phyloP scores from a whole-genome alignment of 2,113 vertebrate genomes.

The Cyphomyrus plagiostoma region DNA sequence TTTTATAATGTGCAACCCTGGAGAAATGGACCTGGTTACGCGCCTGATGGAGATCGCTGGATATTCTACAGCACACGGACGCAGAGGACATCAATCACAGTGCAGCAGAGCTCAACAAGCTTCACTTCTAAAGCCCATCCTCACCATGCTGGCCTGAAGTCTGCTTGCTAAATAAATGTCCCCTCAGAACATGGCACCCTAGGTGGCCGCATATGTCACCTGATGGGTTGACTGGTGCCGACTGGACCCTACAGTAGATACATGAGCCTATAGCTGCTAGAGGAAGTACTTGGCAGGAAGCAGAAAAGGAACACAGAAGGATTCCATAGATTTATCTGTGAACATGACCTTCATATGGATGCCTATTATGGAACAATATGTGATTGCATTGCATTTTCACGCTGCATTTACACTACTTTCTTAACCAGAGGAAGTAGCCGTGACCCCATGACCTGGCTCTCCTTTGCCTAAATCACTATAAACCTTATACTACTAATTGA shows the following conservation, averaged over 20 bases:
- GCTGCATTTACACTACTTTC: background rate
- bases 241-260: background rate
- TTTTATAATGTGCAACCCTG: background rate
- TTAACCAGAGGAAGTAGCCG: background rate
- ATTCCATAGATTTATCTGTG: background rate
- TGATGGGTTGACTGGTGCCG: background rate
- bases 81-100: background rate
- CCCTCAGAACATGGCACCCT: background rate
- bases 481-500: background rate
- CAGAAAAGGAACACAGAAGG: background rate
- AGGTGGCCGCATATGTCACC: background rate
- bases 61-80: background rate
- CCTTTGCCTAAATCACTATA: background rate
- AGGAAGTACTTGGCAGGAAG: background rate
- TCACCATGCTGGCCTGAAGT: background rate
- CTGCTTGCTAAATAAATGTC: background rate
- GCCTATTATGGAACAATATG: background rate
- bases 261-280: background rate
- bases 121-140: background rate
- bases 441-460: background rate
- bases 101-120: background rate
- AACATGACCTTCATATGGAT: background rate
- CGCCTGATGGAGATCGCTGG: background rate
- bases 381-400: background rate
- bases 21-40: background rate